Evolutionary conservation across 1,140 invertebrate genomes (phyloP).

Genomic region (Aricia agestis): DNA sequence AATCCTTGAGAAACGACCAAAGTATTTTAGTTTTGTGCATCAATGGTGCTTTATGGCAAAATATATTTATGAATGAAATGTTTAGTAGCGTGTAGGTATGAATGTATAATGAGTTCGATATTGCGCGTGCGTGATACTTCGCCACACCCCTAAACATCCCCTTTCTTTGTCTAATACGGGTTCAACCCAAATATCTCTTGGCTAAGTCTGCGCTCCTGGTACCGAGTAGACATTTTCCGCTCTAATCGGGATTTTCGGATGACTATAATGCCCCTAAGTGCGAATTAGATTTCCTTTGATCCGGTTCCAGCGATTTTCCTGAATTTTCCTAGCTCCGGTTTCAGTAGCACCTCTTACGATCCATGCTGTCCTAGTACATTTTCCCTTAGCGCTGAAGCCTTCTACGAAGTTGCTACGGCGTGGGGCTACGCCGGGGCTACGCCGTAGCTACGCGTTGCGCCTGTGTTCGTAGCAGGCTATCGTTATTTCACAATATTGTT

Average conservation of each 20-base stretch:
- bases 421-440: background rate
- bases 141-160: slow-evolving; percentile 37
- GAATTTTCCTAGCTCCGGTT: slow-evolving; percentile 27
- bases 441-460: background rate
- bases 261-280: slow-evolving; percentile 48
- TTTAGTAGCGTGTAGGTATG: background rate
- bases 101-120: background rate
- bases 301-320: slow-evolving; percentile 30
- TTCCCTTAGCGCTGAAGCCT: slow-evolving; percentile 42
- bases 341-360: slow-evolving; percentile 23
- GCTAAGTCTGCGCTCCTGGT: slow-evolving; percentile 48
- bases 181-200: slow-evolving; percentile 22
- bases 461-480: too few species aligned
- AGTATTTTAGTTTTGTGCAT: too few species aligned
- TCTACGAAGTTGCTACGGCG: slow-evolving; percentile 38
- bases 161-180: slow-evolving; percentile 40
- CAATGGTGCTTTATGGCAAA: too few species aligned
- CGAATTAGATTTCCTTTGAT: slow-evolving; percentile 60
- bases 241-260: slow-evolving; percentile 71
- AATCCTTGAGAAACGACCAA: too few species aligned
- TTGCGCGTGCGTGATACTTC: slow-evolving; percentile 50
- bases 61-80: too few species aligned
- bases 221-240: slow-evolving; percentile 70
- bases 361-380: slow-evolving; percentile 45
- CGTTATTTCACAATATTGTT: too few species aligned